Conservation (phyloP, 1,140 invertebrate species). For the Zaprionus vittiger region DNA sequence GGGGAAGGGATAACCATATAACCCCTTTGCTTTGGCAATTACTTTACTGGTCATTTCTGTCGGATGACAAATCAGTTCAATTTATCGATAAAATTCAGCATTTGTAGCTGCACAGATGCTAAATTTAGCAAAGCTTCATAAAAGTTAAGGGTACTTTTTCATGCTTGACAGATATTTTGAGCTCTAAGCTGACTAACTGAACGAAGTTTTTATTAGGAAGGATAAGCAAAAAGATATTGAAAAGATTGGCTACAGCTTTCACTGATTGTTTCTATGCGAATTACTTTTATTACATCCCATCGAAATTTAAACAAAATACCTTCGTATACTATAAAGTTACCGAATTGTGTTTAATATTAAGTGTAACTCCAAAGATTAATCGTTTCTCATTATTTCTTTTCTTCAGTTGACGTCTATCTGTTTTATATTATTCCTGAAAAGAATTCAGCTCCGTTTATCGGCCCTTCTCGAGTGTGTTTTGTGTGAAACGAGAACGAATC, state of each 20-base stretch:
- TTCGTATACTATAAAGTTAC: too few relatives aligned
- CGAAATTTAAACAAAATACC: too few relatives aligned
- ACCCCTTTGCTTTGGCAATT: slow-evolving; percentile 26
- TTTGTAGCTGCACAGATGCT: background rate
- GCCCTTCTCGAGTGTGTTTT: background rate
- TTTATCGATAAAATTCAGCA: background rate
- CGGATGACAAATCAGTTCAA: slow-evolving; percentile 14
- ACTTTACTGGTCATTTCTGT: slow-evolving; percentile 19
- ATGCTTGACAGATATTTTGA: background rate
- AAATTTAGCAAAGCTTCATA: slow-evolving; percentile 5
- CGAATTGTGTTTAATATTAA: too few relatives aligned
- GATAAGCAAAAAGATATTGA: background rate
- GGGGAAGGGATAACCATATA: background rate
- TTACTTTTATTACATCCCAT: too few relatives aligned
- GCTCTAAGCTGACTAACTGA: background rate
- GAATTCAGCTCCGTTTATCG: background rate
- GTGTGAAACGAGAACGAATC: background rate
- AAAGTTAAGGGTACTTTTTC: background rate
- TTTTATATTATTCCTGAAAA: too few relatives aligned
- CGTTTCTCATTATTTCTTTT: too few relatives aligned
- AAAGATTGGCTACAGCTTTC: too few relatives aligned
- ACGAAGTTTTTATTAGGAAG: background rate
- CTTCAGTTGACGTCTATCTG: too few relatives aligned
- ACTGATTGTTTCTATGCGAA: too few relatives aligned
- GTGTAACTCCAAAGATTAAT: too few relatives aligned